Conservation (phyloP, 2,797 vertebrate genomes). For the Amphiprion clarkii region DNA sequence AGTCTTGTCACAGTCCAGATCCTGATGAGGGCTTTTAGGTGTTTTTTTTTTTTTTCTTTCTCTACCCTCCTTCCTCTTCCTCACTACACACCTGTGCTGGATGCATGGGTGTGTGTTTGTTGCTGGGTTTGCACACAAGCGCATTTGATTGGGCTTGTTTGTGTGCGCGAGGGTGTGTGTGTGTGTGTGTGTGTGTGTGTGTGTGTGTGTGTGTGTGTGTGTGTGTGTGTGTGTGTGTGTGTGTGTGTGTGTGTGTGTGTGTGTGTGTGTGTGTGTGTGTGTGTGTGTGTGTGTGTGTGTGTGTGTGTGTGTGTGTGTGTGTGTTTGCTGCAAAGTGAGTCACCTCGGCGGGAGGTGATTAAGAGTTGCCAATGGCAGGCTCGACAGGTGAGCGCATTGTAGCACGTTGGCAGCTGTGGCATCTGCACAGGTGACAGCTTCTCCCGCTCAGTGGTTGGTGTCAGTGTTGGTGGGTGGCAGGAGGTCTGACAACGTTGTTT, state of each 20-base stretch:
- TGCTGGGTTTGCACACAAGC: conserved; percentile 66
- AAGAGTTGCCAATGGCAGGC: conserved; percentile 81
- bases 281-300: conserved; percentile 53
- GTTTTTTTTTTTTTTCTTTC: conserved; percentile 62
- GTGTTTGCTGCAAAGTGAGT: conserved; percentile 66
- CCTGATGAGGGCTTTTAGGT: conserved; percentile 80
- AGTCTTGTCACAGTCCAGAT: conserved; percentile 82
- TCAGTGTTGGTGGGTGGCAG: conserved; percentile 79
- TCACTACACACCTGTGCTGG: conserved; percentile 49
- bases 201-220: too few species aligned
- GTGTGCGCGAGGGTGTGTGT: conserved; percentile 36
- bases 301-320: conserved; percentile 52
- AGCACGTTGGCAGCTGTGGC: conserved; percentile 80
- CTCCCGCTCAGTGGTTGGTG: conserved; percentile 72
- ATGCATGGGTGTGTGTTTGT: conserved; percentile 22
- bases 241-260: conserved; percentile 67
- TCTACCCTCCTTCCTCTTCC: conserved; percentile 28
- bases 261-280: too few species aligned
- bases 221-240: too few species aligned
- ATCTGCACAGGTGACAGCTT: conserved; percentile 80
- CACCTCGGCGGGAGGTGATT: conserved; percentile 78
- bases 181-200: conserved; percentile 9
- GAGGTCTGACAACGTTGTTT: conserved; percentile 79
- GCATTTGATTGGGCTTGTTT: conserved; percentile 78
- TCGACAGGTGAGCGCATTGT: conserved; percentile 80